phyloP scores from a whole-genome alignment of 1,140 invertebrate species.

The Charaxes varanes region DNA sequence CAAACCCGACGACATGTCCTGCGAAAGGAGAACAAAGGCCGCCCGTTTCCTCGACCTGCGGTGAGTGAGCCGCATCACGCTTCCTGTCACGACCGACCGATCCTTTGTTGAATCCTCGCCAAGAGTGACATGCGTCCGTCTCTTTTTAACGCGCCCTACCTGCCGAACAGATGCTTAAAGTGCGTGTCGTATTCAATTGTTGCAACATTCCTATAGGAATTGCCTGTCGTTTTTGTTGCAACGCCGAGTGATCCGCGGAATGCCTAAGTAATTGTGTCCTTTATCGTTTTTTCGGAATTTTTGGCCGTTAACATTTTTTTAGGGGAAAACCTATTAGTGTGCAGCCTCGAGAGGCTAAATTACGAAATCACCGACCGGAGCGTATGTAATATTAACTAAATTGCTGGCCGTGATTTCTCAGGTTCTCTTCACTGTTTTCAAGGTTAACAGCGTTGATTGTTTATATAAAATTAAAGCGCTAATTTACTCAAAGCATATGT shows the following conservation, averaged over 20 bases:
- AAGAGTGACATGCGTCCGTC: slow-evolving; percentile 51
- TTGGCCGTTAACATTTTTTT: slow-evolving; percentile 48
- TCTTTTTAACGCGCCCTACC: slow-evolving; percentile 50
- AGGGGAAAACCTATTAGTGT: slow-evolving; percentile 59
- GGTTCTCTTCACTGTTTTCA: slow-evolving; percentile 11
- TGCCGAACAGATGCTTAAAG: slow-evolving; percentile 39
- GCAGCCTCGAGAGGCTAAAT: slow-evolving; percentile 57
- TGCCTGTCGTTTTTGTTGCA: slow-evolving; percentile 10
- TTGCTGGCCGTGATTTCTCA: slow-evolving; percentile 54
- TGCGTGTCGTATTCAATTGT: slow-evolving; percentile 28
- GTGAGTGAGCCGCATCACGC: slow-evolving; percentile 58
- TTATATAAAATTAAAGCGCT: too few species aligned
- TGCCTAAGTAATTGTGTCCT: too few species aligned
- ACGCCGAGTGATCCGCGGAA: slow-evolving; percentile 27
- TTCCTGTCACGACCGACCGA: slow-evolving; percentile 45
- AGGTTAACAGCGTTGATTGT: slow-evolving; percentile 1
- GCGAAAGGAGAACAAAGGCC: slow-evolving; percentile 66
- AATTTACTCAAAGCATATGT: too few species aligned
- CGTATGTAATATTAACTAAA: slow-evolving; percentile 50
- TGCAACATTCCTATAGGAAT: slow-evolving; percentile 17
- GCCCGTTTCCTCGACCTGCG: slow-evolving; percentile 67
- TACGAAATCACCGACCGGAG: slow-evolving; percentile 48
- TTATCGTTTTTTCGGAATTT: too few species aligned
- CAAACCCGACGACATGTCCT: slow-evolving; percentile 63
- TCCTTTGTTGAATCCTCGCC: slow-evolving; percentile 64